Conservation (phyloP, 2,888 invertebrate genomes). For the Digitonthophagus gazella region DNA sequence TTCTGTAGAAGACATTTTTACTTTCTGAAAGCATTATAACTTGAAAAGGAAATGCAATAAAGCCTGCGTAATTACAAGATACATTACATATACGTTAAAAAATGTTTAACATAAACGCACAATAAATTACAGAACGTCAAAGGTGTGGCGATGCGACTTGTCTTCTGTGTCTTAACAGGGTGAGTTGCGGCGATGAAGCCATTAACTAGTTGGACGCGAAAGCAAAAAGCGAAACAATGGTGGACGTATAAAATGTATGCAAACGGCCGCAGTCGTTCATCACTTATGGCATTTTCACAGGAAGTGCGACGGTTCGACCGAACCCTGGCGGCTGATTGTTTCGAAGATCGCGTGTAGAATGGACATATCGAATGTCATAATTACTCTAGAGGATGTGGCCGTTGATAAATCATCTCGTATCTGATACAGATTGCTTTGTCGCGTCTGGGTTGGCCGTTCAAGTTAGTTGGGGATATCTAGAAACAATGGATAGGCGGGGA, state of each 20-base stretch:
- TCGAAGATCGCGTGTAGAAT: constrained; percentile 14
- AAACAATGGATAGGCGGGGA: neutral
- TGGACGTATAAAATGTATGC: neutral
- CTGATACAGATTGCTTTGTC: constrained; percentile 12
- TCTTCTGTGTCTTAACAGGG: neutral
- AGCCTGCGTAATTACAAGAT: constrained; percentile 18
- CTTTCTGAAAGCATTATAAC: too few relatives aligned
- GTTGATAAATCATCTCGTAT: constrained; percentile 8
- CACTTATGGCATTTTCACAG: constrained; percentile 9
- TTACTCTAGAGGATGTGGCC: constrained; percentile 10
- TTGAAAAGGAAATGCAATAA: too few relatives aligned
- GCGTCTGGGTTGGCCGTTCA: neutral
- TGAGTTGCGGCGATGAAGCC: constrained; percentile 10
- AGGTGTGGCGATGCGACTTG: constrained; percentile 2
- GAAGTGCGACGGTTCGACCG: constrained; percentile 9
- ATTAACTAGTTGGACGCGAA: constrained; percentile 2
- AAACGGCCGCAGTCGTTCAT: constrained; percentile 11
- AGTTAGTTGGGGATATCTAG: neutral
- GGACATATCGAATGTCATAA: constrained; percentile 18
- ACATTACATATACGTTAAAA: constrained; percentile 21
- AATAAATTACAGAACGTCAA: constrained; percentile 13
- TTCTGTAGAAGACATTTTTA: too few relatives aligned
- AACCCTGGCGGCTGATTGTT: constrained; percentile 4
- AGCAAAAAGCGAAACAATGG: constrained; percentile 14
- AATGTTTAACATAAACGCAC: constrained; percentile 17